Base-by-base conservation (phyloP, 2,797 vertebrate species). In the Falco naumanni region DNA sequence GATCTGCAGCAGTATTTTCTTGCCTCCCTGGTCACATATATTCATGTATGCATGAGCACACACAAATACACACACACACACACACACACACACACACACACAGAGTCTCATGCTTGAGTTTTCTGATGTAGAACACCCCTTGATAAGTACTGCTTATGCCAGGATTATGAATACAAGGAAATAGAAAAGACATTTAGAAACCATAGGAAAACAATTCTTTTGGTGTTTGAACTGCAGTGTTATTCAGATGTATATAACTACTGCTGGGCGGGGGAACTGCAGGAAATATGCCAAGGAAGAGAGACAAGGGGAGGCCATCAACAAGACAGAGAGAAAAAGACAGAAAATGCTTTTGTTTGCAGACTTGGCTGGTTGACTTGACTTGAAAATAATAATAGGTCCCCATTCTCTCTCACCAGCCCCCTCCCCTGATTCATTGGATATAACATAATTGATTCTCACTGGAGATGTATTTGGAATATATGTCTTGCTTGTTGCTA, bases 281-380 rank as follows among this genome's bases (percentile, higher is more conserved):
- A 93, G 90, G 88, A 97, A 91, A 94, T 64, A 88, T 77, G 91
- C 90, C 89, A 94, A 93, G 86, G 79, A 94, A 87, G 90, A 89
- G 61, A 95, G 92, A 59, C 72, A 78, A 89, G 86, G 65, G 78
- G 91, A 94, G 51, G 47, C 51, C 91, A 86, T 92, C 90, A 92
- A 89, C 37, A 92, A 92, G 82, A 83, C 48, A 92, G 75, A 82
- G 48, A 92, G 77, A 87, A 94, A 94, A 91, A 85, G 69, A 87
- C 64, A 89, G 81, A 96, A 97, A 95, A 95, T 84, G 79, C 84
- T 93, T 97, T 91, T 95, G 84, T 97, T 95, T 96, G 68, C 88
- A 93, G 91, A 90, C 57, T 93, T 95, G 91, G 81, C 79, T 95
- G 91, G 72, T 95, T 95, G 84, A 89, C 78, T 97, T 96, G 71